These are phyloP conservation scores for Amphiprion ocellaris DNA, from an alignment of 2,113 vertebrate species.

Conservation along the genomic window DNA sequence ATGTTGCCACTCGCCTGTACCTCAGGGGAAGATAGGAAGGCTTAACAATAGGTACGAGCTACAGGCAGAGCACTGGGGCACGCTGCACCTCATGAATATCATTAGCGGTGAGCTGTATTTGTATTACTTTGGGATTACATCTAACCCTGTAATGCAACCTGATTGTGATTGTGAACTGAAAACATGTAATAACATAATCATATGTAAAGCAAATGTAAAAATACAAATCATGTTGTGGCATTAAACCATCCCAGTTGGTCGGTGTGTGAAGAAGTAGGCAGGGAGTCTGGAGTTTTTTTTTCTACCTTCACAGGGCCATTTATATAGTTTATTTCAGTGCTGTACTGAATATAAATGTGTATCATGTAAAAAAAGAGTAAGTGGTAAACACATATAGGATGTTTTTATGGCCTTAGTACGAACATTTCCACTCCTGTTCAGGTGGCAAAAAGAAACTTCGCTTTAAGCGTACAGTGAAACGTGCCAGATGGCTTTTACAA, in stretches of 20 bases:
- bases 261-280: conserved; percentile 39
- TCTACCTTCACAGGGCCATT: conserved; percentile 25
- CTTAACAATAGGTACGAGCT: conserved; percentile 77
- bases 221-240: conserved; percentile 76
- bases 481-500: conserved; percentile 74
- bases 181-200: conserved; percentile 80
- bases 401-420: conserved; percentile 40
- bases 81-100: conserved; percentile 83
- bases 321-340: conserved; percentile 40
- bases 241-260: conserved; percentile 63
- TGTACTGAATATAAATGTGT: conserved; percentile 33
- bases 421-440: conserved; percentile 40
- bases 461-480: conserved; percentile 61
- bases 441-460: conserved; percentile 48
- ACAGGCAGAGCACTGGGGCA: conserved; percentile 70
- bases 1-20: conserved; percentile 53
- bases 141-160: conserved; percentile 77
- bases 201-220: conserved; percentile 83
- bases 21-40: conserved; percentile 62
- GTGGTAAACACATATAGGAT: conserved; percentile 33
- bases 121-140: conserved; percentile 82
- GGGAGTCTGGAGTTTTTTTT: conserved; percentile 16
- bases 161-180: conserved; percentile 77
- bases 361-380: conserved; percentile 28
- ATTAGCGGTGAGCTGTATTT: conserved; percentile 80